Base-by-base conservation (phyloP, 2,888 invertebrate species). In the Pyrochroa serraticornis region DNA sequence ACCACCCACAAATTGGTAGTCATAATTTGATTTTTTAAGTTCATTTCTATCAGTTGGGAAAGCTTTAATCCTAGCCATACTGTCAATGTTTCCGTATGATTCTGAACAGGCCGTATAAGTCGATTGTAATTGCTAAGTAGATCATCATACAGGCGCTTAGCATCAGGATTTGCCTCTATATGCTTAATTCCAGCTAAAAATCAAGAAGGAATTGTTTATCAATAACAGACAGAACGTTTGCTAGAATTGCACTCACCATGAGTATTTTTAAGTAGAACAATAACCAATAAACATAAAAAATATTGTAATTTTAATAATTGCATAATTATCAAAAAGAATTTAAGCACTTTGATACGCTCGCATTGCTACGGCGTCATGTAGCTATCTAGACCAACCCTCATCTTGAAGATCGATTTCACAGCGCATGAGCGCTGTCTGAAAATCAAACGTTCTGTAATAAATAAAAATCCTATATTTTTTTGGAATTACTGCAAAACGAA, bases 131-230 rank as follows among this genome's bases (percentile, higher is more conserved):
- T 95, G 73, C 93, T 93, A 43, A 99, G 85, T 47, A 98, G 84
- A 78, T 98, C 97, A 77, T 98, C 97, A 77, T 97, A 98, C 0
- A 98, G 86, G 14, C 97, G 84, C 77, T 97, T 96, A 0, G 97
- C 93, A 73, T 95, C 94, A 8, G 95, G 95, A 80, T 95, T 96
- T 0, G 93, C 94, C 80, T 93, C 92, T 60, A 83, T 79, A 62
- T 78, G 77, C 67, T 80, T 79, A 44, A 79, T 71, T 53, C 76
- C 79, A 54, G 71, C 76, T 77, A 37, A 10, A 53, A 53, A 13
- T 22, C 22, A 22, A 5, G 22, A n/a, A 3, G 22, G 2, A 22
- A 22, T 22, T 5, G 22, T 5, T 22, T 22, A 22, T 22, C 22
- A 22, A 5, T 22, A 22, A 22, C 2, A 22, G 2, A 2, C 5